Percentiles rank a stretch among this genome's conserved stretches.
phyloP scores from a whole-genome alignment of 2,113 vertebrate species.

The Emydura subglobosa region DNA sequence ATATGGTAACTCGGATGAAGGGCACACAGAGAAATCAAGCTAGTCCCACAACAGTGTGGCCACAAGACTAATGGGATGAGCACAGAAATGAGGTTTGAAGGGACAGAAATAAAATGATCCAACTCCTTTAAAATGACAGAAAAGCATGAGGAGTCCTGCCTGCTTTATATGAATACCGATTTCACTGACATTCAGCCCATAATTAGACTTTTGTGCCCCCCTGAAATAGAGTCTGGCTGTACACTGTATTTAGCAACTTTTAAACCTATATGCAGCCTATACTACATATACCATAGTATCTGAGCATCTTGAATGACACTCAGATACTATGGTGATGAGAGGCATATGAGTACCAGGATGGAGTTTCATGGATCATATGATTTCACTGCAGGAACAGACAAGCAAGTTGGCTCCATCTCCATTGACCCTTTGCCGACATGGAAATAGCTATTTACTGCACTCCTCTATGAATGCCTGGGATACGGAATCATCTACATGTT shows the following conservation, averaged over 20 bases:
- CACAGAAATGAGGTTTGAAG: not conserved
- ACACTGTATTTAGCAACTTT: not conserved
- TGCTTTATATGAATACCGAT: not conserved
- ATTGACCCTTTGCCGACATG: not conserved
- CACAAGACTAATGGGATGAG: not conserved
- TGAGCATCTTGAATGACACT: not conserved
- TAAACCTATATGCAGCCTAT: not conserved
- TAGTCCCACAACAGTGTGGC: slow-evolving; percentile 22
- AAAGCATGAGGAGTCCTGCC: not conserved
- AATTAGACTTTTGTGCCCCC: not conserved
- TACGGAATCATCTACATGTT: not conserved
- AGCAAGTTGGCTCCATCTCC: not conserved
- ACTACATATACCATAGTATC: not conserved
- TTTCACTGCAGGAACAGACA: not conserved
- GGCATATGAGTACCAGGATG: not conserved
- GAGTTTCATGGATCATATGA: not conserved
- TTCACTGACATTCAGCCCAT: not conserved
- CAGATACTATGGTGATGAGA: no score
- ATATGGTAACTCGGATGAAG: not conserved
- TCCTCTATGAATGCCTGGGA: not conserved
- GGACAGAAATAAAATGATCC: not conserved
- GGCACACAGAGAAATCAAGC: not conserved
- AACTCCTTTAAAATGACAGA: slow-evolving; percentile 18
- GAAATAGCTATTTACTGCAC: not conserved
- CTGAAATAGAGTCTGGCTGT: not conserved